Conservation (phyloP, 1,140 invertebrate species). For the Platyscapa corneri region DNA sequence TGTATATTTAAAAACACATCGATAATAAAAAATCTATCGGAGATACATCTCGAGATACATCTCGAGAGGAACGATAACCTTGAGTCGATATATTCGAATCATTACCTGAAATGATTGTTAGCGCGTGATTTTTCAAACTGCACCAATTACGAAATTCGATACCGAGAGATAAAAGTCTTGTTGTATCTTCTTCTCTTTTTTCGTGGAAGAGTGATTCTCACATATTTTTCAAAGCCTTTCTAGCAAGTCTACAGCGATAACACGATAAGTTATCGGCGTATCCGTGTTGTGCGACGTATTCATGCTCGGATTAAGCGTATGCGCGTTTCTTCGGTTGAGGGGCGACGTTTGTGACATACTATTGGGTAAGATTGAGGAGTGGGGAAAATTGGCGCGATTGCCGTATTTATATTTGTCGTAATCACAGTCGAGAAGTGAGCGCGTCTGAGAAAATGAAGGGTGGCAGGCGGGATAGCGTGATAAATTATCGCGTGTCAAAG, state of each 20-base stretch:
- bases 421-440: slow-evolving; percentile 55
- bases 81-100: not conserved
- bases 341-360: not conserved
- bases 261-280: slow-evolving; percentile 14
- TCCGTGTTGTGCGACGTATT: not conserved
- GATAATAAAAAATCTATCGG: no score
- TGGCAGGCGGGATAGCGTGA: slow-evolving; percentile 55
- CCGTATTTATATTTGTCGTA: slow-evolving; percentile 69
- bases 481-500: slow-evolving; percentile 68
- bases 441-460: slow-evolving; percentile 23
- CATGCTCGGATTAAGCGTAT: not conserved
- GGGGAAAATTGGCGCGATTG: slow-evolving; percentile 53
- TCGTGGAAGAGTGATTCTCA: slow-evolving; percentile 52
- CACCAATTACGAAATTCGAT: slow-evolving; percentile 24
- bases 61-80: no score
- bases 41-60: no score
- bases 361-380: slow-evolving; percentile 53
- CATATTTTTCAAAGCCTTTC: slow-evolving; percentile 57
- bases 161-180: not conserved
- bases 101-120: not conserved
- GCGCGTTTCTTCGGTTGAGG: not conserved
- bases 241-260: slow-evolving; percentile 1
- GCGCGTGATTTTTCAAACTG: not conserved
- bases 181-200: not conserved
- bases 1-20: no score